These are phyloP conservation scores for Phymastichus coffea DNA, from an alignment of 1,140 invertebrate species.

Conservation along the genomic window DNA sequence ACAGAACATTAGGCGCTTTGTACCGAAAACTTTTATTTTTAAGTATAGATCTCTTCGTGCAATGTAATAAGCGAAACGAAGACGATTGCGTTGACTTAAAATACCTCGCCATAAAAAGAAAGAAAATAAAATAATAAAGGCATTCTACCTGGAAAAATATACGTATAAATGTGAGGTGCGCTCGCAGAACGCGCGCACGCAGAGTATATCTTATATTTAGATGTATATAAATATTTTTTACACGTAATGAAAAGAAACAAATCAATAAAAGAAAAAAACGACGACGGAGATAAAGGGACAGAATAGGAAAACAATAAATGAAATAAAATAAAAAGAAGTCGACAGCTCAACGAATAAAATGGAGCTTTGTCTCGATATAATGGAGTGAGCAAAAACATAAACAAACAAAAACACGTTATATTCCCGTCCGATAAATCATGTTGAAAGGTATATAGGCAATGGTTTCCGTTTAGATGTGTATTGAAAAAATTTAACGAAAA, in stretches of 20 bases:
- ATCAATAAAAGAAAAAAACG: background rate
- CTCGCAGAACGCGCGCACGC: background rate
- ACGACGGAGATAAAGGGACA: background rate
- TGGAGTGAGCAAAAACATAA: background rate
- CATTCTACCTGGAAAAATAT: slow-evolving; percentile 12
- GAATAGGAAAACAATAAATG: background rate
- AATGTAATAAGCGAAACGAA: background rate
- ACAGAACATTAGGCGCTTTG: no score
- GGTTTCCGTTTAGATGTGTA: background rate
- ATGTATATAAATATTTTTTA: slow-evolving; percentile 32
- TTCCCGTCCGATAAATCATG: slow-evolving; percentile 26
- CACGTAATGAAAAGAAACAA: background rate
- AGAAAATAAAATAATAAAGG: no score
- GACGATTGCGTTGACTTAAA: slow-evolving; percentile 11
- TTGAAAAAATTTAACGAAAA: slow-evolving; percentile 5
- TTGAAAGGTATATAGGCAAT: slow-evolving; percentile 8
- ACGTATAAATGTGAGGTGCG: slow-evolving; percentile 19
- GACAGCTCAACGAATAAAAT: background rate
- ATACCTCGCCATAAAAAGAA: slow-evolving; percentile 12
- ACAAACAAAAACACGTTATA: slow-evolving; percentile 6
- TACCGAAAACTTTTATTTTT: no score
- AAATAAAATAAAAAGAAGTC: background rate
- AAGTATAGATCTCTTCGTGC: background rate
- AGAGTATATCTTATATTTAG: slow-evolving; percentile 26
- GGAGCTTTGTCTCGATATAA: background rate